Base-by-base conservation (phyloP, 2,888 invertebrate genomes). In the Conops quadrifasciatus region DNA sequence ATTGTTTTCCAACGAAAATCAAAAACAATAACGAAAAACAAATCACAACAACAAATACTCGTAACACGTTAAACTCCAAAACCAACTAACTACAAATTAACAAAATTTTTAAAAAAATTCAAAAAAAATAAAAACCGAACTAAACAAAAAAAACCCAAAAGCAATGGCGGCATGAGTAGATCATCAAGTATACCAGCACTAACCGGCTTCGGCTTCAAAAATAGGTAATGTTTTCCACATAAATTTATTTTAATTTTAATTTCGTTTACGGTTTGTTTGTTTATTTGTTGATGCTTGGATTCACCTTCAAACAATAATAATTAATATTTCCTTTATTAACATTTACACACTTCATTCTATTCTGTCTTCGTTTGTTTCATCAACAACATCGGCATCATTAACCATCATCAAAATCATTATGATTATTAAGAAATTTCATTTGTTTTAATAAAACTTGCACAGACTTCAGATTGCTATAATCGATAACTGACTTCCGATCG, bases 171-270 rank as follows among this genome's bases (percentile, higher is more conserved):
- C 88, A 93, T 94, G 89, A 92, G 92, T 90, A 91, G 94, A 90
- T 93, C 94, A 83, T 94, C 94, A 87, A 94, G 94, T 89, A 94
- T 94, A 89, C 94, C 94, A 86, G 92, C 94, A 88, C 90, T 94
- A 84, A 85, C 84, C 77, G 84, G 85, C 82, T 82, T 82, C 80
- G 82, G 84, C 82, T 82, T 79, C 80, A 84, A 83, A 80, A 79
- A 82, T 83, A 86, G 86, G 86, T 86, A 86, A 84, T 77, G 71
- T 69, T 71, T 72, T 74, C 70, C 72, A 19, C 71, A 68, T 73
- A 43, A 56, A 24, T 30, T 16, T 13, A 45, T 36, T 51, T 19
- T 26, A 51, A 53, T 43, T 4, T 28, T 59, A 13, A 47, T 45
- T 59, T 59, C 19, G n/a, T 47, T 59, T 53, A 13, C 30, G 30